Base-by-base conservation (phyloP, 2,797 vertebrate species). In the Sebastes taczanowskii region DNA sequence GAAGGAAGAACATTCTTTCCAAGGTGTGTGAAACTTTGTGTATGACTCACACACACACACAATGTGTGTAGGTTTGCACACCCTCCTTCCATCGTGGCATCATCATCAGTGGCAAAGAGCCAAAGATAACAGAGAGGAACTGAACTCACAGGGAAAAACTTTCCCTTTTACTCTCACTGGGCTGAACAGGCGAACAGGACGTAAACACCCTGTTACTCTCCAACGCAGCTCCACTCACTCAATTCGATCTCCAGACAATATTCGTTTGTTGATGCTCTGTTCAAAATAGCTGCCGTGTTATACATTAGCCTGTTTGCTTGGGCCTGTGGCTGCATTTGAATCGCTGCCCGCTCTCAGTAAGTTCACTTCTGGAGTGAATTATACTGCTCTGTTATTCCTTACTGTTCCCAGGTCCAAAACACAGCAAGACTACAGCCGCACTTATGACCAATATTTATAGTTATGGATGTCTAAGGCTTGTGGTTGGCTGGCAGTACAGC, bases 61-160 rank as follows among this genome's bases (percentile, higher is more conserved):
- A 67, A 49, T 61, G 55, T 29, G 46, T 64, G 84, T 76, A 77
- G 81, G 87, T 56, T 67, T 29, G 58, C 32, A 75, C 84, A 80
- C 74, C 52, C 68, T 61, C 42, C 62, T 63, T 80, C 62, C 70
- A 68, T 75, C 4, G 58, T 67, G 77, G 81, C 79, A 83, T 91
- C 90, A 84, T 88, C 87, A 82, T 62, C 68, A 60, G 53, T 80
- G 81, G 89, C 85, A 67, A 14, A 60, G 29, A 55, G 77, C 84
- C 89, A 90, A 62, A 77, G 76, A 88, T 79, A 87, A 82, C 78
- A 84, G 42, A 63, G 35, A 74, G 69, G 70, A 77, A 82, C 65
- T 75, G 27, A 86, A 49, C 6, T 80, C 34, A 29, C 25, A 64
- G 64, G 80, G 22, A 80, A 84, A 84, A 75, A 83, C 72, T 69